Evolutionary conservation across 1,140 invertebrate species (phyloP), one percentile per base, ranked within the genome.

Genomic region (Anadara kagoshimensis): DNA sequence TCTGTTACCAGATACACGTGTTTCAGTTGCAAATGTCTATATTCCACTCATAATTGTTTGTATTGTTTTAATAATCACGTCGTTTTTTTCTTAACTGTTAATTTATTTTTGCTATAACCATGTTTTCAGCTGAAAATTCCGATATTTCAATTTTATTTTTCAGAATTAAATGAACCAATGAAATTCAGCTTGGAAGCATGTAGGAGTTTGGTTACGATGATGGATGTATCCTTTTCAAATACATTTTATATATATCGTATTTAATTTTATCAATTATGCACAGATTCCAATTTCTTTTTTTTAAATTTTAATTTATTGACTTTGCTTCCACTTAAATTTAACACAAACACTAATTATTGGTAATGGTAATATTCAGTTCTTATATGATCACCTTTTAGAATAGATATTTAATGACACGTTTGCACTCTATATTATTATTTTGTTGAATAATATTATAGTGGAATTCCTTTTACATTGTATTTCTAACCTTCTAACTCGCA

Each of bases 201-300:
- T 86, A 92, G 97, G 69, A 96, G 95, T 81, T 96, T 99, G 94
- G 93, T 98, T 10, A 95, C 96, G 0, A 95, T 98, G 94, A 90
- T 97, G 89, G 97, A 99, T 90, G 93, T 90, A 88, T 89, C 88
- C 82, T 87, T 86, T 45, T 53, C 41, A 5, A 29, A 26, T 61
- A 51, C 18, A 51, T 51, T 51, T 7, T 51, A 5, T 16, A 8
- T 51, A n/a, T 10, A 49, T 49, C 14, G 5, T 18, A 49, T 14
- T 18, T 5, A 49, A 49, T 18, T 5, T 18, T 18, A 12, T 14
- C 0, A 49, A 49, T n/a, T 5, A 49, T 49, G 47, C 16, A 49
- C 5, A 49, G 10, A 10, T 18, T 0, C n/a, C n/a, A 18, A 11
- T 10, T 10, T 10, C 8, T 10, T 47, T 47, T 14, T 18, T 3